Evolutionary conservation across 2,888 invertebrate species (phyloP).

Genomic region (Andrena trimmerana): DNA sequence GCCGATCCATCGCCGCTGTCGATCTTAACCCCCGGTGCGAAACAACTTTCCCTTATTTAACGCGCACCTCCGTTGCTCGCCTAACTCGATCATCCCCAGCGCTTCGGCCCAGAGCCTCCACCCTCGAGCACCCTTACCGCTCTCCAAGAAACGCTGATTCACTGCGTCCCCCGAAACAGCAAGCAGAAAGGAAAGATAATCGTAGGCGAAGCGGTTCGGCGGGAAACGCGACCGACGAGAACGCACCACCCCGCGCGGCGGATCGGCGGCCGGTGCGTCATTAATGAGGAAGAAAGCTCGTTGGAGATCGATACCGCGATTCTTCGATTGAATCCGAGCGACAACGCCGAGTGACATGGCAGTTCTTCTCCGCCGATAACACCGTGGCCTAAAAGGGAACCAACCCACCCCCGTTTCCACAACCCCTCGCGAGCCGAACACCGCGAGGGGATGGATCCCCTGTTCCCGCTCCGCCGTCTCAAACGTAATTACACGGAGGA

Average conservation of each 20-base stretch:
- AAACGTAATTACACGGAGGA: constrained; percentile 63
- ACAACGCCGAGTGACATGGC: constrained; percentile 22
- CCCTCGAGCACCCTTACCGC: neutral
- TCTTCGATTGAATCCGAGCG: constrained; percentile 27
- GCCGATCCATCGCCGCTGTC: no score
- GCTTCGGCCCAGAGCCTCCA: neutral
- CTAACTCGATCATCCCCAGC: neutral
- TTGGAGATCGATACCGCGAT: constrained; percentile 17
- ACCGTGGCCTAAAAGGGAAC: constrained; percentile 43
- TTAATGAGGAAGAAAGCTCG: constrained; percentile 23
- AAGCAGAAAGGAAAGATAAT: no score
- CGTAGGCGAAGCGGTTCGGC: no score
- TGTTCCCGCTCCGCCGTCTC: constrained; percentile 31
- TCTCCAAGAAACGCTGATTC: no score
- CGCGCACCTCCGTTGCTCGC: neutral
- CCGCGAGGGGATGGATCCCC: constrained; percentile 44
- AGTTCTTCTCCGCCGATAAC: constrained; percentile 23
- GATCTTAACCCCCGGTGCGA: no score
- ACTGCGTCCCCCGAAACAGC: no score
- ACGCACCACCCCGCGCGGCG: no score
- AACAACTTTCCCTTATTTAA: no score
- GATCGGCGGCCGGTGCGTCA: neutral
- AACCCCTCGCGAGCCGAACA: no score
- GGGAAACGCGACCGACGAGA: no score
- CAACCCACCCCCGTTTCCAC: neutral